These are phyloP conservation scores for Athetis lepigone DNA, from an alignment of 2,888 invertebrate genomes.

Conservation along the genomic window DNA sequence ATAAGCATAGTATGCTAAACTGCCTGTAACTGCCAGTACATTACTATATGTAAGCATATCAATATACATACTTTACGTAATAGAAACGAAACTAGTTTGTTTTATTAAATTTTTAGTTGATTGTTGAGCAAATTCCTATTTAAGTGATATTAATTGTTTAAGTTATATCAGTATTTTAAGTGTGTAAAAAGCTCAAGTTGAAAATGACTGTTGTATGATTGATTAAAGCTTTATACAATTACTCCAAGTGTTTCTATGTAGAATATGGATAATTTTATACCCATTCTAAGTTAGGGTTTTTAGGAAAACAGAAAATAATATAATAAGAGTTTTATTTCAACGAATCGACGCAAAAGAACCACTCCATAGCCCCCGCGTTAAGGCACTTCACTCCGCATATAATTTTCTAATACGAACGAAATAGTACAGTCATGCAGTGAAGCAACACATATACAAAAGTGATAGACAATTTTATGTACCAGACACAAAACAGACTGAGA, in stretches of 20 bases:
- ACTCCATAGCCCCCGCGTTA: conserved; percentile 63
- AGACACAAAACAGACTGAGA: conserved; percentile 27
- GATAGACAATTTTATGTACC: conserved; percentile 30
- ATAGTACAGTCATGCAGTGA: conserved; percentile 29
- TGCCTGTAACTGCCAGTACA: conserved; percentile 10
- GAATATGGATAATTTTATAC: conserved; percentile 3
- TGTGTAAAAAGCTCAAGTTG: conserved; percentile 30
- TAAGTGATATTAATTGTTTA: conserved; percentile 51
- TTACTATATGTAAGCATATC: conserved; percentile 4
- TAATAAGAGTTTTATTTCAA: conserved; percentile 53
- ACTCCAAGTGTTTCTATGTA: conserved; percentile 18
- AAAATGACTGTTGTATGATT: conserved; percentile 38
- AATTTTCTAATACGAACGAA: conserved; percentile 41
- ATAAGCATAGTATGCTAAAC: not conserved
- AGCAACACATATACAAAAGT: conserved; percentile 13
- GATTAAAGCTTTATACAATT: conserved; percentile 54
- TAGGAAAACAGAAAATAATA: conserved; percentile 23
- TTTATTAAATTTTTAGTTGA: conserved; percentile 17
- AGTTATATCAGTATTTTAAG: conserved; percentile 39
- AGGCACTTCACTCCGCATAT: conserved; percentile 71
- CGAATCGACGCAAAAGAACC: conserved; percentile 59
- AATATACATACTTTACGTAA: conserved; percentile 3
- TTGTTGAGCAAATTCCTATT: conserved; percentile 47
- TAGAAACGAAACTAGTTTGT: conserved; percentile 14
- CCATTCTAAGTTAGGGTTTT: not conserved